A percentile compares a stretch with the other conserved stretches of the same genome.
phyloP scores from a whole-genome alignment of 2,113 vertebrate genomes.

The Callorhinus ursinus region DNA sequence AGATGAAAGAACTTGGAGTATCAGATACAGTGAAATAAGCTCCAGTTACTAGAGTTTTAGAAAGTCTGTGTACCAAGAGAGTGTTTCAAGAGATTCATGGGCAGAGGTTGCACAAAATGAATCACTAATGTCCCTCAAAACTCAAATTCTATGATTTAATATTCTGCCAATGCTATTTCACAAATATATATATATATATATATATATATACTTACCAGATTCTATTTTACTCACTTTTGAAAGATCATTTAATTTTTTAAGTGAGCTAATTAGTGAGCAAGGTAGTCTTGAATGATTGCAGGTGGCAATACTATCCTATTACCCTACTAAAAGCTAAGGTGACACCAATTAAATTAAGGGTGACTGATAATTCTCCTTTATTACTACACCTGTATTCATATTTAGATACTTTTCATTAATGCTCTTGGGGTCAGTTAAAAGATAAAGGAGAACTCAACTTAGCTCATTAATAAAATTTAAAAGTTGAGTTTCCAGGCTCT shows the following conservation, averaged over 20 bases:
- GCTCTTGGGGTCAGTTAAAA: conserved; percentile 72
- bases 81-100: neutral
- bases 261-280: conserved; percentile 76
- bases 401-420: conserved; percentile 77
- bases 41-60: neutral
- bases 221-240: conserved; percentile 71
- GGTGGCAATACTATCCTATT: conserved; percentile 67
- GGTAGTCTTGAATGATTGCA: conserved; percentile 78
- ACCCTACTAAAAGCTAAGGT: conserved; percentile 79
- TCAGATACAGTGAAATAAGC: neutral
- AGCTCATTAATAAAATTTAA: conserved; percentile 72
- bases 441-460: conserved; percentile 72
- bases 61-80: neutral
- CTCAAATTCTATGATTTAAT: conserved; percentile 1
- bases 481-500: conserved; percentile 70
- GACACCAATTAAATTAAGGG: conserved; percentile 82
- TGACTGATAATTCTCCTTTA: conserved; percentile 77
- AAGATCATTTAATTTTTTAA: conserved; percentile 74
- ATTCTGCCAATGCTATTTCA: conserved; percentile 14
- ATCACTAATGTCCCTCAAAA: neutral
- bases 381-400: conserved; percentile 74
- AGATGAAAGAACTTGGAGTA: neutral
- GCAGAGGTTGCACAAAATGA: conserved; percentile 6
- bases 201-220: neutral
- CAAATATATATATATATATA: neutral